A percentile compares a stretch with the other conserved stretches of the same genome.
phyloP scores from a whole-genome alignment of 2,797 vertebrate genomes.

The Sebastes matsubarae region DNA sequence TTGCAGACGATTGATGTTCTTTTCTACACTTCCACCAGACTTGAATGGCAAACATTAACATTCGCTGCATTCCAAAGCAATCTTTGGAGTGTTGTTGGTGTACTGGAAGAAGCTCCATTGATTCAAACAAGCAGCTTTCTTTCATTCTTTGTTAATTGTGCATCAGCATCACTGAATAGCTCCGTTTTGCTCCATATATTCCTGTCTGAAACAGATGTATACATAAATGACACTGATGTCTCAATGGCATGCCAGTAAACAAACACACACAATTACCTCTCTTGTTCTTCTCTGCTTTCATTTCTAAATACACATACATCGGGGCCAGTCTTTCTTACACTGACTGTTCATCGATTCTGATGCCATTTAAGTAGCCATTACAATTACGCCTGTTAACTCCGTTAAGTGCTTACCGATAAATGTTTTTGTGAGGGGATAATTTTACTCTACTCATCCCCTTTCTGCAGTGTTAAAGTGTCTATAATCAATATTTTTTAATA shows the following conservation, averaged over 20 bases:
- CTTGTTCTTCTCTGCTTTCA: not conserved
- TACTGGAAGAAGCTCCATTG: not conserved
- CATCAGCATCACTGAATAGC: not conserved
- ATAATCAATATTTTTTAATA: not conserved
- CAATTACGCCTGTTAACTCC: not conserved
- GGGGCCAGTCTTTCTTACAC: not conserved
- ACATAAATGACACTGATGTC: not conserved
- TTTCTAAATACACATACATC: not conserved
- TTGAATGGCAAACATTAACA: not conserved
- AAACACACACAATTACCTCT: not conserved
- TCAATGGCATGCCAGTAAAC: not conserved
- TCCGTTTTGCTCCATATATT: not conserved
- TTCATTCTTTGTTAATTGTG: not conserved
- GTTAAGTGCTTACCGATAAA: not conserved
- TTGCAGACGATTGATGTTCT: constrained; percentile 4
- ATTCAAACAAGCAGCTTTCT: not conserved
- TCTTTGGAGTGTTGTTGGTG: not conserved
- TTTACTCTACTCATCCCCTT: not conserved
- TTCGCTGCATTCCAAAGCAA: constrained; percentile 6
- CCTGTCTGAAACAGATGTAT: not conserved
- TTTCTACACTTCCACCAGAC: constrained; percentile 5
- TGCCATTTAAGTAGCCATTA: constrained; percentile 1
- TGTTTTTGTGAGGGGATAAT: not conserved
- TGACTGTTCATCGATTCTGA: constrained; percentile 1
- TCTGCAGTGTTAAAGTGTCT: not conserved